Conservation (phyloP, 1,140 invertebrate species). For the Schlechtendalia chinensis region DNA sequence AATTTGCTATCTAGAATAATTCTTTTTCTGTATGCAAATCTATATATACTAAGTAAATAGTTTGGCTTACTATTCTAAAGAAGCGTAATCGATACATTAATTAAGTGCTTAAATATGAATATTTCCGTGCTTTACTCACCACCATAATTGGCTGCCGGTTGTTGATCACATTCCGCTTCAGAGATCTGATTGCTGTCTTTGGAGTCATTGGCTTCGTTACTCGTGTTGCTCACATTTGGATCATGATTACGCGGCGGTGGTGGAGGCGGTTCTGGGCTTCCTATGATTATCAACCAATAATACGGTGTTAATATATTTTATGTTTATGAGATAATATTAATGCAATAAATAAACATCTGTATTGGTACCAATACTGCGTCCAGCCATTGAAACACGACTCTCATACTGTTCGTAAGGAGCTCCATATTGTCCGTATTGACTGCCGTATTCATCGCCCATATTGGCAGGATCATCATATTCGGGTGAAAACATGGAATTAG, state of each 20-base stretch:
- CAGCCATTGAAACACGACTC: slow-evolving; percentile 73
- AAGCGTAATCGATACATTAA: slow-evolving; percentile 3
- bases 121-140: slow-evolving; percentile 61
- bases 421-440: slow-evolving; percentile 75
- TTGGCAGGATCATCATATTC: slow-evolving; percentile 91
- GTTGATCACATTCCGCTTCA: slow-evolving; percentile 86
- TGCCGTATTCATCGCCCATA: slow-evolving; percentile 82
- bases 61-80: neutral
- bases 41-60: neutral
- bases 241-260: slow-evolving; percentile 74
- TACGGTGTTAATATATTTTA: neutral
- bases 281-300: slow-evolving; percentile 56
- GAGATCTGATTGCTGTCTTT: slow-evolving; percentile 91
- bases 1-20: no score
- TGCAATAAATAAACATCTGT: neutral
- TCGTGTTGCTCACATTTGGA: slow-evolving; percentile 68
- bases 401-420: slow-evolving; percentile 84
- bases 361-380: slow-evolving; percentile 61
- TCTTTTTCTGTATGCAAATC: neutral
- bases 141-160: slow-evolving; percentile 68
- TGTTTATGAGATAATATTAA: no score
- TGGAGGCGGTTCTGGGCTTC: slow-evolving; percentile 75
- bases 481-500: slow-evolving; percentile 62
- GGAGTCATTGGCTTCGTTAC: slow-evolving; percentile 77
- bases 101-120: neutral